A percentile compares a stretch with the other conserved stretches of the same genome.
phyloP scores from a whole-genome alignment of 2,113 vertebrate genomes.

The Cryptomyrus ogoouensis region DNA sequence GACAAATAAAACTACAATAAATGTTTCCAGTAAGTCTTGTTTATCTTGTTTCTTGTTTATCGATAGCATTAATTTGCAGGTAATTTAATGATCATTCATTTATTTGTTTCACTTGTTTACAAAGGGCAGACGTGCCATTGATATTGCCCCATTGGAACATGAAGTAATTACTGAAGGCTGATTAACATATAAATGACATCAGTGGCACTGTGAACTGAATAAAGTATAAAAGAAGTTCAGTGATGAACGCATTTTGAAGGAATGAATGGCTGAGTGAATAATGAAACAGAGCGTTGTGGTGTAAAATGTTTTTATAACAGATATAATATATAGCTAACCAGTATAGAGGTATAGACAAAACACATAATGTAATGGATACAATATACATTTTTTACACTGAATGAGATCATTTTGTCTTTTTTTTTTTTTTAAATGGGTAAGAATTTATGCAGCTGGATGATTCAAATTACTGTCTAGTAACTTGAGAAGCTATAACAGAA shows the following conservation, averaged over 20 bases:
- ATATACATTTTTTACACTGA: neutral
- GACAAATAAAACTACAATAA: neutral
- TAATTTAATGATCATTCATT: neutral
- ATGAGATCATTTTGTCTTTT: neutral
- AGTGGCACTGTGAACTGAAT: neutral
- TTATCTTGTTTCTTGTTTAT: neutral
- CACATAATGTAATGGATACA: neutral
- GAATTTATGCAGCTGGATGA: neutral
- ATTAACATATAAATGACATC: constrained; percentile 8
- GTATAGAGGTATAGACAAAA: neutral
- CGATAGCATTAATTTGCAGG: neutral
- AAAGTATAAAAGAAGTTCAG: neutral
- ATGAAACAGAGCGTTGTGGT: neutral
- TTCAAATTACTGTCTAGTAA: neutral
- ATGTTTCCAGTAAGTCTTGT: neutral
- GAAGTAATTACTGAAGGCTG: neutral
- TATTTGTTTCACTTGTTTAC: constrained; percentile 4
- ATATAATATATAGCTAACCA: neutral
- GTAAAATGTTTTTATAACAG: neutral
- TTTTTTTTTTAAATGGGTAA: neutral
- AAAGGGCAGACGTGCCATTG: neutral
- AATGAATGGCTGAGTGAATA: neutral
- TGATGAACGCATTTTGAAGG: neutral
- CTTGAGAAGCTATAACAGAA: neutral
- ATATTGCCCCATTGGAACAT: neutral